Base-by-base conservation (phyloP, 2,797 vertebrate species). In the Protonibea diacanthus region DNA sequence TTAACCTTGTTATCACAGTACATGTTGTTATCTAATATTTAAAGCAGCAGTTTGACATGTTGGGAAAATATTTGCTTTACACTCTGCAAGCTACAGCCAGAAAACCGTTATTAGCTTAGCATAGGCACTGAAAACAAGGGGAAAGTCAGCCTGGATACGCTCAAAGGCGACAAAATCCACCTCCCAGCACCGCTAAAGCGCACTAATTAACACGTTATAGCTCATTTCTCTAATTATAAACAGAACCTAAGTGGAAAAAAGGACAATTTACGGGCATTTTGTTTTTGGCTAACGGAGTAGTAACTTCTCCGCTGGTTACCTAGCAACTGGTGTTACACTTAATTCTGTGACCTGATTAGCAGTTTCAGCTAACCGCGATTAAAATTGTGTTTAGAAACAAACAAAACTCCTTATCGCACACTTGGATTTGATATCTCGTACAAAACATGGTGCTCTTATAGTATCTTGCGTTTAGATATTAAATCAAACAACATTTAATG, bases 1-100 rank as follows among this genome's bases (percentile, higher is more conserved):
- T 82, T 71, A 74, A 74, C 47, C 68, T 4, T 23, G 29, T 44
- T 66, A 40, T 49, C 14, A 29, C 59, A 76, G 63, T 62, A 8
- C 21, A 7, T 62, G 15, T 76, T 49, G 42, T 29, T 40, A 4
- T 5, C 15, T 63, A 8, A 59, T 78, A 51, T 78, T 62, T 66
- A 47, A 70, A 67, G 53, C 14, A 23, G 7, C 14, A 38, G 38
- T 38, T 17, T 56, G 76, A 58, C 55, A 49, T 76, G 82, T 71
- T 49, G 55, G 49, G 11, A 21, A 27, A 60, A 45, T 11, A 10
- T 9, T 9, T 25, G 18, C 7, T 38, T 17, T 5, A 40, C 0
- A 8, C 48, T 51, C 29, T 7, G 29, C 6, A 33, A 3, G 18
- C 10, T 25, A 38, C 9, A 27, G 40, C 12, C 14, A 52, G 33